A percentile compares a stretch with the other conserved stretches of the same genome.
Conservation (phyloP, 2,113 vertebrate genomes). For the Siniperca knerii region DNA sequence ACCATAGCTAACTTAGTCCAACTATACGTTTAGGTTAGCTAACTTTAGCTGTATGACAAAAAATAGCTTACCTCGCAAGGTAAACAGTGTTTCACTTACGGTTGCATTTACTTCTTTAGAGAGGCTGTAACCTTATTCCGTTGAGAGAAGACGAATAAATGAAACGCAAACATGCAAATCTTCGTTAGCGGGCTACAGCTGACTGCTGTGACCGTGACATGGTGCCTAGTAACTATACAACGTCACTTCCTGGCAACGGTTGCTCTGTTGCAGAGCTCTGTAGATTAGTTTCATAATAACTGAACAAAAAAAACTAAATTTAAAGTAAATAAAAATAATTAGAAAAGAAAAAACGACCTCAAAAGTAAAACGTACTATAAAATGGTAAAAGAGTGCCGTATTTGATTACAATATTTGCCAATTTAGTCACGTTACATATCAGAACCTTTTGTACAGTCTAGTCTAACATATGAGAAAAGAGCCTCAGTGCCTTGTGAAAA, state of each 20-base stretch:
- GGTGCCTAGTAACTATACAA: constrained; percentile 60
- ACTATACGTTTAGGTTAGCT: constrained; percentile 23
- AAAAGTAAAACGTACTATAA: too few relatives aligned
- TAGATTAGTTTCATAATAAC: background rate
- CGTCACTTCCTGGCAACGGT: constrained; percentile 82
- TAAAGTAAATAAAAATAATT: too few relatives aligned
- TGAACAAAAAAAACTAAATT: background rate
- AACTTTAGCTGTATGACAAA: constrained; percentile 8
- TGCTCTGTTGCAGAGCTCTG: background rate
- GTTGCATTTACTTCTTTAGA: background rate
- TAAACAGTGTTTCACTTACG: background rate
- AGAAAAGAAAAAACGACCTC: background rate
- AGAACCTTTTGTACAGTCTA: too few relatives aligned
- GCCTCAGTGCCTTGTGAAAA: too few relatives aligned
- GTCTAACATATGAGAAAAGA: too few relatives aligned
- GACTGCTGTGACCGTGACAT: constrained; percentile 1
- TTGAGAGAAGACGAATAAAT: background rate
- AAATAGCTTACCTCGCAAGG: constrained; percentile 2
- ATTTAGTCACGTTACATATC: too few relatives aligned
- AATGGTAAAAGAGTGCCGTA: too few relatives aligned
- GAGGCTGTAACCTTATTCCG: too few relatives aligned
- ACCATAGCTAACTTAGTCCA: background rate
- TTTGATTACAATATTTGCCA: too few relatives aligned
- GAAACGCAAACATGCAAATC: background rate
- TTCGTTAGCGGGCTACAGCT: background rate